phyloP scores from a whole-genome alignment of 2,797 vertebrate genomes.

The Tarsius wallacei region DNA sequence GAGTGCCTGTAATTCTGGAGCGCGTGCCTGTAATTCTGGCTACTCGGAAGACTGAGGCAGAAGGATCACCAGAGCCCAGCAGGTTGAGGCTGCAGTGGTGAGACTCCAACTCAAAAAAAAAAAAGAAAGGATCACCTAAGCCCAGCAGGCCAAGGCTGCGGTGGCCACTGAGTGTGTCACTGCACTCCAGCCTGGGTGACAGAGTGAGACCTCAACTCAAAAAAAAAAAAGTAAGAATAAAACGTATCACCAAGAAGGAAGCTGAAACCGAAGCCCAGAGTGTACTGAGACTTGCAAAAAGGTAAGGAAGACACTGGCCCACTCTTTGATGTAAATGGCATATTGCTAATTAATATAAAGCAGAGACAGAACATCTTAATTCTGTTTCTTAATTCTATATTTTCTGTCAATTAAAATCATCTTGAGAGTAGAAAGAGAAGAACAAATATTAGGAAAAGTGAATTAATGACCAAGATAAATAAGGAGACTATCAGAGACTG shows the following conservation, averaged over 20 bases:
- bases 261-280: conserved; percentile 3
- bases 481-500: background rate
- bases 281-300: conserved; percentile 23
- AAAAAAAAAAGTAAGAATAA: background rate
- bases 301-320: background rate
- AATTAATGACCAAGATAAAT: conserved; percentile 12
- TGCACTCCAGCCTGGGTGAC: no score
- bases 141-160: no score
- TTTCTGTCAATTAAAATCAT: conserved; percentile 46
- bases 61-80: no score
- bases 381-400: background rate
- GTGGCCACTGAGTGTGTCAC: no score
- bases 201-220: no score
- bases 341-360: conserved; percentile 20
- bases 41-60: no score
- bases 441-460: background rate
- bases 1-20: no score
- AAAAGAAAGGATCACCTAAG: no score
- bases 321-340: background rate
- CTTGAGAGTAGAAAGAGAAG: background rate
- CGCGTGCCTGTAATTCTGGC: no score
- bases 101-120: no score
- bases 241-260: background rate
- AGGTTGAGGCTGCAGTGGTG: no score
- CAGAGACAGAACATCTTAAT: conserved; percentile 25